Evolutionary conservation across 2,797 vertebrate genomes (phyloP), one percentile per base, ranked within the genome.

Genomic region (Loriculus beryllinus): DNA sequence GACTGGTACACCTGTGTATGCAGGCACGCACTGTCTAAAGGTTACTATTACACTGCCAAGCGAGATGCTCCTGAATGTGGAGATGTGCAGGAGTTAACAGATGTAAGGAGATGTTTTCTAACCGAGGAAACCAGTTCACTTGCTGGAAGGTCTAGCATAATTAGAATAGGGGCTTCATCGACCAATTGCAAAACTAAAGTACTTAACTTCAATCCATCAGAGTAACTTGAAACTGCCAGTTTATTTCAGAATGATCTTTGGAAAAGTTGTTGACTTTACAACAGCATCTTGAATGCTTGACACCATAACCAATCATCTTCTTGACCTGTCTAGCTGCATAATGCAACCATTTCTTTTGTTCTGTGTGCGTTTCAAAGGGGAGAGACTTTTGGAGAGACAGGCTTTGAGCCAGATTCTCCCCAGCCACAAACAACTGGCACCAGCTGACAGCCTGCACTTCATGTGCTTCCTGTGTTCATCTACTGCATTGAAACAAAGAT

Each of bases 301-400:
- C 21, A 59, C 14, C 2, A 0, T 54, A 69, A 67, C 28, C 15
- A 65, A 28, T 2, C 47, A 47, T 10, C n/a, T 57, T 78, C n/a
- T 63, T 60, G 62, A 68, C 22, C 14, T 47, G 11, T 37, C 37
- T 37, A 37, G 37, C 11, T n/a, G 2, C 40, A 23, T 10, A 56
- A 67, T 16, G 14, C 40, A 64, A 8, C 23, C 51, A 20, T 42
- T 86, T 7, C 10, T 69, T 72, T 43, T 67, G 16, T 7, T 77
- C 16, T 1, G 0, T 2, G 14, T 2, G 4, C 13, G 21, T 33
- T 69, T 65, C 35, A 7, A 49, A 69, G 26, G 7, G 21, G 18
- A 48, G 23, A 85, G 16, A 56, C 8, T 20, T 33, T n/a, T 17
- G 6, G 8, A 15, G 23, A 62, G 23, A 40, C 4, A 8, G 22